phyloP scores from a whole-genome alignment of 1,140 invertebrate species.

The Cyphomyrmex costatus region DNA sequence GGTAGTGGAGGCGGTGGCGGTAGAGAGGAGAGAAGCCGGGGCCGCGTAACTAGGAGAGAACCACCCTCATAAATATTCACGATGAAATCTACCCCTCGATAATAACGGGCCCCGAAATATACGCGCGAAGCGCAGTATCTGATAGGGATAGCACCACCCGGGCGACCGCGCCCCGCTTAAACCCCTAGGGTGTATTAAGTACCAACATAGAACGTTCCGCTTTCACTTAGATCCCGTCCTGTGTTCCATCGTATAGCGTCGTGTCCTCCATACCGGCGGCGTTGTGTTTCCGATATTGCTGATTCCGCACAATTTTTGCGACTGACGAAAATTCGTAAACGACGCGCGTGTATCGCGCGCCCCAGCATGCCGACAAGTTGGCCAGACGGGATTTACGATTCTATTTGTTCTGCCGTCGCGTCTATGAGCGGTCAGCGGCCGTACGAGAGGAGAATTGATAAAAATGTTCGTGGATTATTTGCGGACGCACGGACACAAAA shows the following conservation, averaged over 20 bases:
- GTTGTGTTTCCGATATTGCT: conserved; percentile 5
- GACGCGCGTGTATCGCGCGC: not conserved
- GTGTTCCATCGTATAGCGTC: not conserved
- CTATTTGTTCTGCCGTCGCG: conserved; percentile 27
- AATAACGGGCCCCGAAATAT: conserved; percentile 84
- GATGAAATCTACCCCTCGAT: conserved; percentile 86
- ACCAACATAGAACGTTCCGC: conserved; percentile 48
- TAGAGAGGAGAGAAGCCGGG: conserved; percentile 52
- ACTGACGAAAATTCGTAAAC: not conserved
- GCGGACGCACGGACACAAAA: conserved; percentile 69
- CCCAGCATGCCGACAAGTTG: not conserved
- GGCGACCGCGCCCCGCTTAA: conserved; percentile 61
- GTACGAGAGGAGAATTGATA: conserved; percentile 77
- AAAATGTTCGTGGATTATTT: conserved; percentile 79
- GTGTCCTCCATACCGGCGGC: not conserved
- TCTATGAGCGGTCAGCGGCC: conserved; percentile 27
- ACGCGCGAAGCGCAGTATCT: conserved; percentile 77
- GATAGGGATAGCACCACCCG: conserved; percentile 68
- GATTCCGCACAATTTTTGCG: conserved; percentile 10
- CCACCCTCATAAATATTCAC: conserved; percentile 85
- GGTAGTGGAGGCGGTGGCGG: conserved; percentile 26
- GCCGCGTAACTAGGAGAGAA: conserved; percentile 73
- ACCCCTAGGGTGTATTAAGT: conserved; percentile 65
- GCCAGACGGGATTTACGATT: conserved; percentile 63
- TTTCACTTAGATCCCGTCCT: conserved; percentile 43